Evolutionary conservation across 2,113 vertebrate genomes (phyloP).

Genomic region (Microcebus ravelobensis): DNA sequence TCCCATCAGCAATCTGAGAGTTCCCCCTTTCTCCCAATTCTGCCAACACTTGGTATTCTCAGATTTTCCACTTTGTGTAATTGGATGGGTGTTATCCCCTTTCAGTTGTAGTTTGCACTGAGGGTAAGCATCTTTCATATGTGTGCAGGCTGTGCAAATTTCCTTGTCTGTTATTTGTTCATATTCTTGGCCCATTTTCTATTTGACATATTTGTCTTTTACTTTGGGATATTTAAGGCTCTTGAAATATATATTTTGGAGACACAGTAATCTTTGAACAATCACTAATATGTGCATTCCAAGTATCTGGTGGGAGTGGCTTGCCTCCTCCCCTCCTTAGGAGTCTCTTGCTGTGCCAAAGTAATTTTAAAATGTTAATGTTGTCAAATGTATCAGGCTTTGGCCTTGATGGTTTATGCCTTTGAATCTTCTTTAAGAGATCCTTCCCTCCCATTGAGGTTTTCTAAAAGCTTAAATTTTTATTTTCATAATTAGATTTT

Average conservation of each 20-base stretch:
- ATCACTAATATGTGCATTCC: not conserved
- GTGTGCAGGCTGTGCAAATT: not conserved
- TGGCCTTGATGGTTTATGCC: not conserved
- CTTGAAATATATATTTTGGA: not conserved
- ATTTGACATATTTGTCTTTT: not conserved
- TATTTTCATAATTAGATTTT: not conserved
- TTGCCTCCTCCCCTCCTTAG: not conserved
- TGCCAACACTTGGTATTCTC: not conserved
- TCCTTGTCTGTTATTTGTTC: not conserved
- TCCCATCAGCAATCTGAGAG: not conserved
- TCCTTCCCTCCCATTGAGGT: not conserved
- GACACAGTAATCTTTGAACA: not conserved
- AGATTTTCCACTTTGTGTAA: not conserved
- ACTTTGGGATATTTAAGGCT: not conserved
- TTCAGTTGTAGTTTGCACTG: not conserved
- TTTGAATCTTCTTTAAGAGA: not conserved
- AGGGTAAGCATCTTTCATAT: not conserved
- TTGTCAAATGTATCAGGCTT: not conserved
- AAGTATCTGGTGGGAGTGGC: not conserved
- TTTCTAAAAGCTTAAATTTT: not conserved
- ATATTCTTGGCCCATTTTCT: not conserved
- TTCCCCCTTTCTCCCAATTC: too few species aligned
- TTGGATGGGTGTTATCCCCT: too few species aligned
- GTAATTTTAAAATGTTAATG: not conserved
- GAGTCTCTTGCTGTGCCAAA: too few species aligned